phyloP scores from a whole-genome alignment of 2,888 invertebrate genomes.

The Scaeva pyrastri region DNA sequence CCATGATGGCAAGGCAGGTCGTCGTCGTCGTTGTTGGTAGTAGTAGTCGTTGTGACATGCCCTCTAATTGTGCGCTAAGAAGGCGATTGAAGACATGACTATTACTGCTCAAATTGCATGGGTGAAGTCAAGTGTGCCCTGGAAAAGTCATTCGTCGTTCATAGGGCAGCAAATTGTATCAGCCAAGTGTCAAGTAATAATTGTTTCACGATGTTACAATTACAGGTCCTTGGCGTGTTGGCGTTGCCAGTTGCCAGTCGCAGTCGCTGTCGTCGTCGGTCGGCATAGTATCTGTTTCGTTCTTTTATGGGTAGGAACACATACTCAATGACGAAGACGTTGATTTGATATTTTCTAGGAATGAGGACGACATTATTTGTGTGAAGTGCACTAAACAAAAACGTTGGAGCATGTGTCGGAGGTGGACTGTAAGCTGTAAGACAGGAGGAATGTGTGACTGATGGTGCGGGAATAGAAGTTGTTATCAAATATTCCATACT shows the following conservation, averaged over 20 bases:
- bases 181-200: conserved; percentile 75
- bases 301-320: conserved; percentile 30
- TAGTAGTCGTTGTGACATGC: conserved; percentile 67
- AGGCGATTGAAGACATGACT: conserved; percentile 69
- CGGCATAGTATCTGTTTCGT: conserved; percentile 46
- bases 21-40: too few relatives aligned
- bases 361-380: conserved; percentile 27
- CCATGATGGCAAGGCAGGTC: conserved; percentile 34
- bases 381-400: background rate
- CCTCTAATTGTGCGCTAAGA: conserved; percentile 71
- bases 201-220: conserved; percentile 71
- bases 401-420: background rate
- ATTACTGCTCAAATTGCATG: conserved; percentile 58
- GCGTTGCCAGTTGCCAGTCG: too few relatives aligned
- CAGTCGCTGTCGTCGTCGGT: too few relatives aligned
- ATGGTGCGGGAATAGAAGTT: too few relatives aligned
- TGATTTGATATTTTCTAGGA: conserved; percentile 56
- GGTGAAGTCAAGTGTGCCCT: conserved; percentile 69
- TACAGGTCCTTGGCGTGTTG: conserved; percentile 70
- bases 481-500: too few relatives aligned
- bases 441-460: too few relatives aligned
- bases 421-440: background rate
- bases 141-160: conserved; percentile 36
- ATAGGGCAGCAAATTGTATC: conserved; percentile 66
- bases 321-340: conserved; percentile 28